Evolutionary conservation across 1,140 invertebrate genomes (phyloP), one percentile per base, ranked within the genome.

Genomic region (Danaus melanippus): DNA sequence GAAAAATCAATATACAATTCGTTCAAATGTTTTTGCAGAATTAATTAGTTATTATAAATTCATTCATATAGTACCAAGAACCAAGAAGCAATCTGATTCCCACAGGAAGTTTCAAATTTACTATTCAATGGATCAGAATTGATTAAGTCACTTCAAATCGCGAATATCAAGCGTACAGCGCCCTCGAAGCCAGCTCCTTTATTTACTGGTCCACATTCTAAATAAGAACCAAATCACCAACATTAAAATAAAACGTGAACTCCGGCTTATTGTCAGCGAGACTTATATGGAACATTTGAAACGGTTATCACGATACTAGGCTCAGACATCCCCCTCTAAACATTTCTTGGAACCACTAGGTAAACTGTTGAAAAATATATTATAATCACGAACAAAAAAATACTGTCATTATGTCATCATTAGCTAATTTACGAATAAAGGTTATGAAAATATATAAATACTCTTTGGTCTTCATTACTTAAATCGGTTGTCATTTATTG

Each of bases 41-140:
- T 32, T 32, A 32, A 32, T 32, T 32, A 32, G 21, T 32, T 32
- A 15, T 15, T 15, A 32, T 32, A 5, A 7, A 32, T 32, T 32
- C 21, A 7, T 32, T 32, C 21, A 32, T 32, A 8, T 32, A 32
- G 21, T 32, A 32, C 21, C 21, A 32, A 32, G 21, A 32, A 32
- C 21, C 21, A 32, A 32, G 21, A 32, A 47, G 51, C 48, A 51
- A 45, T 39, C 44, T 15, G 40, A 51, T 51, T 51, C 45, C 49
- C 52, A 55, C 48, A 60, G 58, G 58, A 60, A 55, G 58, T 55
- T 44, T 17, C 58, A 54, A 55, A 55, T 60, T 60, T 49, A 44
- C 11, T 21, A 49, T 60, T 46, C 40, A 60, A 55, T 55, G 48
- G 48, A 54, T 42, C 55, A 17, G 55, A 60, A 60, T 60, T 60